Conservation (phyloP, 2,113 vertebrate species). For the Lampris megalopsis region DNA sequence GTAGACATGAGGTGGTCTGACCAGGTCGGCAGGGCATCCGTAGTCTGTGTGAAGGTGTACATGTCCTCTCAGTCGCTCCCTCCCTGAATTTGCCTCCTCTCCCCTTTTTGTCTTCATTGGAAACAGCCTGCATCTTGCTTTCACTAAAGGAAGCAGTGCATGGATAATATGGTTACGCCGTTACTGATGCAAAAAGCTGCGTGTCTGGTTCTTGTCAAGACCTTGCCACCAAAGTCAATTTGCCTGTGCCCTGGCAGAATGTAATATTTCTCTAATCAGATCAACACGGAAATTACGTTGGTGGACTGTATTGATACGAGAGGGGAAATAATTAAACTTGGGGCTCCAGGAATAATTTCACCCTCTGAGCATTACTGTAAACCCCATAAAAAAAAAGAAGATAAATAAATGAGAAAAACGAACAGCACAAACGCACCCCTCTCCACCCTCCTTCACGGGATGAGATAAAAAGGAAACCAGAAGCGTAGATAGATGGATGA, state of each 20-base stretch:
- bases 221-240: constrained; percentile 88
- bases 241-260: constrained; percentile 81
- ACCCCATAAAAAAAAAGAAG: constrained; percentile 69
- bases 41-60: constrained; percentile 33
- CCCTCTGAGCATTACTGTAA: constrained; percentile 83
- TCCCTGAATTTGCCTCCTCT: constrained; percentile 40
- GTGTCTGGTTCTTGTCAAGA: constrained; percentile 86
- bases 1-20: no score
- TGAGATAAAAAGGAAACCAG: constrained; percentile 79
- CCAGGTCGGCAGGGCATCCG: constrained; percentile 12
- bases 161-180: constrained; percentile 82
- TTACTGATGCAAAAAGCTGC: constrained; percentile 83
- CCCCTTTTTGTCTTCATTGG: constrained; percentile 70
- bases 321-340: constrained; percentile 81
- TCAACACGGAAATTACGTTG: constrained; percentile 84
- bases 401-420: no score
- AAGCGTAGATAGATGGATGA: constrained; percentile 73
- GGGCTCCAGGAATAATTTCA: constrained; percentile 83
- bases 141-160: constrained; percentile 79
- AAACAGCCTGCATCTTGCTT: constrained; percentile 74
- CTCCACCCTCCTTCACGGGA: constrained; percentile 61
- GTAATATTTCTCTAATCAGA: constrained; percentile 84
- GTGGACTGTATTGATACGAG: constrained; percentile 80
- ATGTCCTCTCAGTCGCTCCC: constrained; percentile 29
- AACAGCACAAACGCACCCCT: constrained; percentile 41